Base-by-base conservation (phyloP, 2,888 invertebrate species). In the Pantelozetes paolii region DNA sequence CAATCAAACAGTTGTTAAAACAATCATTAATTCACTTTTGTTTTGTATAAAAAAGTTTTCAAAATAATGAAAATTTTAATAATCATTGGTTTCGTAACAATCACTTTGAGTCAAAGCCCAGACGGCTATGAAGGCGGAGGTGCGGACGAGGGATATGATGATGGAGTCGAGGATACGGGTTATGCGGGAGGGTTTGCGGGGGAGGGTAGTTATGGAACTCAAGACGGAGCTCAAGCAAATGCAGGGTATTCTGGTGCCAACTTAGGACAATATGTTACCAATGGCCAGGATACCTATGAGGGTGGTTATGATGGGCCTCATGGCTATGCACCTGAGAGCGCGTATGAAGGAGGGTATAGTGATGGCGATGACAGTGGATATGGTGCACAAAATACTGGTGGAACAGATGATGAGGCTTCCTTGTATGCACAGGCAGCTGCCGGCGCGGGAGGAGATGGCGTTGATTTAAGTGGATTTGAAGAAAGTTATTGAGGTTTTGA, bases 51-150 rank as follows among this genome's bases (percentile, higher is more conserved):
- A 32, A 1, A 20, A 67, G 2, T 32, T 30, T 8, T 67, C n/a
- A 23, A 67, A 28, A 62, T 18, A 54, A 62, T 62, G 62, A 62
- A 62, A 36, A 18, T 30, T n/a, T 42, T 67, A n/a, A 67, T 67
- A 67, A n/a, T 67, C 13, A 9, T 67, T 42, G 42, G 67, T 20
- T n/a, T 36, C 13, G 13, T 67, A 23, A 20, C 67, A 42, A n/a
- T 67, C 5, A 42, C 23, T 36, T 40, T 67, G 13, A n/a, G 36
- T 18, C 67, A 67, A 30, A 28, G 15, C 28, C 28, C 11, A 1
- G 59, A 32, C 1, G 67, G 42, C 1, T 67, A 67, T 67, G 67
- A 40, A 42, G 67, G 67, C n/a, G 67, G 64, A 20, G 36, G 64
- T 1, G 64, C n/a, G 23, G 32, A 42, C 36, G 62, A 36, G 18